Evolutionary conservation across 2,797 vertebrate genomes (phyloP).

Genomic region (Podarcis siculus): DNA sequence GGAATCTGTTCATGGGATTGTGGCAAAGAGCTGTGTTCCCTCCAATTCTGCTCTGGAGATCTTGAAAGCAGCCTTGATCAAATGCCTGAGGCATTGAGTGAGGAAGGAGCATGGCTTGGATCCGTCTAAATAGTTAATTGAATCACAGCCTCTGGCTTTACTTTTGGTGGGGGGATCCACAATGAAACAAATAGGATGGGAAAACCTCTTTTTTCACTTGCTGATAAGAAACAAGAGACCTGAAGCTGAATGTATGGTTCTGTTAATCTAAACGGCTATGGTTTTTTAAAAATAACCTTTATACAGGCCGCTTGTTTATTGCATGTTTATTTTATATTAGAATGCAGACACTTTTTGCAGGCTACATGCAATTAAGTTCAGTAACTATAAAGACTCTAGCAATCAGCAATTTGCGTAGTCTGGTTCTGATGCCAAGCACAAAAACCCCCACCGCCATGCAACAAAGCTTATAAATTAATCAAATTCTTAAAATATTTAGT

Average conservation of each 20-base stretch:
- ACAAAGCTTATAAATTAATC: conserved; percentile 74
- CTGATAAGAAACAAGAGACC: not conserved
- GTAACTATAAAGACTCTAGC: conserved; percentile 68
- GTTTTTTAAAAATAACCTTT: not conserved
- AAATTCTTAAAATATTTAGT: conserved; percentile 72
- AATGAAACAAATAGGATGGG: not conserved
- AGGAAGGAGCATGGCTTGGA: too few relatives aligned
- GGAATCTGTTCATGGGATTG: not conserved
- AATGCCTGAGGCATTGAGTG: too few relatives aligned
- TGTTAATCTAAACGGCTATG: not conserved
- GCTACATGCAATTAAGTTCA: conserved; percentile 77
- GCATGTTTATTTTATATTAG: conserved; percentile 76
- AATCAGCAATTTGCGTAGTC: conserved; percentile 72
- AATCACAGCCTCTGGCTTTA: not conserved
- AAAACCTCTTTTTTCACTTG: not conserved
- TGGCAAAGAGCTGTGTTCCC: not conserved
- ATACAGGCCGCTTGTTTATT: conserved; percentile 69
- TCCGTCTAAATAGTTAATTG: not conserved
- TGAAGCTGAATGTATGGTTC: not conserved
- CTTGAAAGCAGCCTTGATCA: not conserved
- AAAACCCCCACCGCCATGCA: conserved; percentile 58
- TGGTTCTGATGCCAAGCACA: conserved; percentile 62
- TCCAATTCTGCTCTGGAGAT: not conserved
- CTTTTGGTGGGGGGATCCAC: not conserved
- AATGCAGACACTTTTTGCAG: conserved; percentile 76